Conservation (phyloP, 2,888 invertebrate genomes). For the Drosophila melanosoma region DNA sequence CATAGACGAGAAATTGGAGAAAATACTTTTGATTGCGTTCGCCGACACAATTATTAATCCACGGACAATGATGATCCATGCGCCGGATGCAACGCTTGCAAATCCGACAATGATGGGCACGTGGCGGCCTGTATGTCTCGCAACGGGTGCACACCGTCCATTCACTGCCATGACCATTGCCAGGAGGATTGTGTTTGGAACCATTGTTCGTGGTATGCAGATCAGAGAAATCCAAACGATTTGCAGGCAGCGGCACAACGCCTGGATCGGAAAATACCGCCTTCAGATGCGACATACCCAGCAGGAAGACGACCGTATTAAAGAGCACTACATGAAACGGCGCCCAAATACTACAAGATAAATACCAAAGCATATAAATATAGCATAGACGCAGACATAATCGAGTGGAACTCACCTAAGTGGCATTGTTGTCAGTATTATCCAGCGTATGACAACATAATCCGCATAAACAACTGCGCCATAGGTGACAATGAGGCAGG, state of each 20-base stretch:
- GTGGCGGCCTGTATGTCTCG: constrained; percentile 92
- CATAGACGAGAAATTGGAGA: constrained; percentile 93
- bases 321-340: constrained; percentile 92
- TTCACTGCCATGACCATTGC: constrained; percentile 87
- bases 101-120: constrained; percentile 95
- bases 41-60: constrained; percentile 97
- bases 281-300: constrained; percentile 91
- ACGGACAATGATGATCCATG: constrained; percentile 90
- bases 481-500: constrained; percentile 92
- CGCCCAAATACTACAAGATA: constrained; percentile 89
- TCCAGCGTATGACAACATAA: constrained; percentile 94
- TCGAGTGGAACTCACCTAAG: constrained; percentile 87
- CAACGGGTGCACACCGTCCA: constrained; percentile 91
- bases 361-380: constrained; percentile 66
- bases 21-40: constrained; percentile 97
- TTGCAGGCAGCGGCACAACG: constrained; percentile 91
- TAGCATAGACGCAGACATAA: constrained; percentile 3
- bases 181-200: constrained; percentile 82
- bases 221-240: constrained; percentile 92
- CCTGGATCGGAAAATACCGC: constrained; percentile 96
- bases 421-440: constrained; percentile 92
- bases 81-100: constrained; percentile 91
- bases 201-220: constrained; percentile 88
- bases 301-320: constrained; percentile 91
- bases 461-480: constrained; percentile 93